phyloP scores from a whole-genome alignment of 2,888 invertebrate species.

The Volucella zonaria region DNA sequence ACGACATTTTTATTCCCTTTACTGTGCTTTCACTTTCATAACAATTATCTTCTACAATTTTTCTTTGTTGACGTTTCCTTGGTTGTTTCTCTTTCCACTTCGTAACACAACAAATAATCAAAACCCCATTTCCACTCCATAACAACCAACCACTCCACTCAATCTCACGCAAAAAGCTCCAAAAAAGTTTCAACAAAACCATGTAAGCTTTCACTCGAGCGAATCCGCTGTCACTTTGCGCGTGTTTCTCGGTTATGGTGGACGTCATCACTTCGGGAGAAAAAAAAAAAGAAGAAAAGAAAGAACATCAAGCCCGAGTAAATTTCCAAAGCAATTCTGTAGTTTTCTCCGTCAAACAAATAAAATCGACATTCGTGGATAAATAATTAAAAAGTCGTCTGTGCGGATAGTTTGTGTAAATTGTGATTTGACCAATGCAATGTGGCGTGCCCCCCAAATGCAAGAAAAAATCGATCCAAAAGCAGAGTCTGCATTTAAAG shows the following conservation, averaged over 20 bases:
- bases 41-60: constrained; percentile 5
- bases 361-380: neutral
- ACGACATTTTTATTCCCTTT: neutral
- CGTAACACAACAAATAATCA: constrained; percentile 23
- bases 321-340: constrained; percentile 36
- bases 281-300: constrained; percentile 24
- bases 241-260: constrained; percentile 66
- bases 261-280: constrained; percentile 67
- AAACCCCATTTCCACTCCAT: constrained; percentile 1
- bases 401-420: constrained; percentile 42
- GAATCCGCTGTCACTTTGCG: constrained; percentile 61
- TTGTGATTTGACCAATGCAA: constrained; percentile 47
- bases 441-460: constrained; percentile 60
- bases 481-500: constrained; percentile 59
- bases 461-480: constrained; percentile 70
- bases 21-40: constrained; percentile 9
- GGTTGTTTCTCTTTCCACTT: neutral
- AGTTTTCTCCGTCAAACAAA: constrained; percentile 40
- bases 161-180: constrained; percentile 33
- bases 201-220: constrained; percentile 49
- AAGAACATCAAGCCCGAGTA: constrained; percentile 36
- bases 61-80: constrained; percentile 30
- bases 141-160: constrained; percentile 3
- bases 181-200: neutral
- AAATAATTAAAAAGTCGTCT: constrained; percentile 9